Conservation (phyloP, 2,113 vertebrate genomes). For the Nicator chloris region DNA sequence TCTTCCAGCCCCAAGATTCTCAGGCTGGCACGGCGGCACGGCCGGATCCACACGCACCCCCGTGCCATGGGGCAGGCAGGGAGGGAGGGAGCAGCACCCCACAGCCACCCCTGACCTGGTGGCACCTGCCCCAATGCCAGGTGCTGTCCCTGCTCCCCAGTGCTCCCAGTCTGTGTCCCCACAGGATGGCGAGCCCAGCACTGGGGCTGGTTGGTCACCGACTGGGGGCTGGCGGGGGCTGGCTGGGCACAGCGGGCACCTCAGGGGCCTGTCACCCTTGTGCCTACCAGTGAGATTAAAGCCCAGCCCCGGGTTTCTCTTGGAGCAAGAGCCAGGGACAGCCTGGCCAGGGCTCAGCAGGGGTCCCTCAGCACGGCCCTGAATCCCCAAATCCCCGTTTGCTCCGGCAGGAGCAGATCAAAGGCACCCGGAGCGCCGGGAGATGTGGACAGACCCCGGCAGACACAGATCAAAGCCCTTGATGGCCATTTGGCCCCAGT, state of each 20-base stretch:
- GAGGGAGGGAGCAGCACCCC: background rate
- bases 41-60: rapidly evolving
- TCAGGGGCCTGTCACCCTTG: background rate
- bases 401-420: background rate
- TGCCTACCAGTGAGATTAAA: background rate
- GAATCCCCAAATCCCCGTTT: background rate
- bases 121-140: background rate
- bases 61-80: background rate
- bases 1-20: conserved; percentile 21
- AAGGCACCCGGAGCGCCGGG: rapidly evolving
- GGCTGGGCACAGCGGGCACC: background rate
- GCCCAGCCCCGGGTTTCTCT: background rate
- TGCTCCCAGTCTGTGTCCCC: background rate
- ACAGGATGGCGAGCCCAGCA: rapidly evolving
- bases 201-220: background rate
- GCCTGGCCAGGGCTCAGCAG: rapidly evolving
- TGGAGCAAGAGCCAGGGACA: background rate
- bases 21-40: rapidly evolving
- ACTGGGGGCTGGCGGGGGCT: background rate
- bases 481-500: rapidly evolving
- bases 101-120: background rate
- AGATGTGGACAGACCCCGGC: background rate
- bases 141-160: background rate
- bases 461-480: background rate
- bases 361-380: background rate